Evolutionary conservation across 2,797 vertebrate genomes (phyloP), one percentile per base, ranked within the genome.

Genomic region (Sebastes ruberrimus): DNA sequence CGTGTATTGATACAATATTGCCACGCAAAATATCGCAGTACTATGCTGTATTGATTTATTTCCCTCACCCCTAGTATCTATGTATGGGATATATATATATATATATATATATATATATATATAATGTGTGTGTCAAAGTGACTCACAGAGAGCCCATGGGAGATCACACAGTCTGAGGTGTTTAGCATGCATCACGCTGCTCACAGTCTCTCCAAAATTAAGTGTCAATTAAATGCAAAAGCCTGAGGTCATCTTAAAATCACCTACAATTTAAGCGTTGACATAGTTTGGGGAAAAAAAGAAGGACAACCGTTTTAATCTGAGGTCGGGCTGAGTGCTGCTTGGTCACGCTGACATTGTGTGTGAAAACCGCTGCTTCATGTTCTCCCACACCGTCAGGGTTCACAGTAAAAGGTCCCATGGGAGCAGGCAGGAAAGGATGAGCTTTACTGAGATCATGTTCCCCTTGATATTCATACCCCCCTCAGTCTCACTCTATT

Each of bases 341-440:
- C 20, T 25, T 61, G 59, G 60, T 77, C 69, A 59, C 68, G 14
- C 23, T 84, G 74, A 73, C 59, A 76, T 62, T 74, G 62, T 74
- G 30, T 62, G 64, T 68, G 49, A 72, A 88, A 89, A 35, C 35
- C 68, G 67, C 83, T 72, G 74, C 61, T 57, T 89, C 80, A 72
- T 80, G 65, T 83, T 80, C 52, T 64, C 61, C 42, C 53, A 55
- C 78, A 75, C 42, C 82, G 79, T 83, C 52, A 78, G 53, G 14
- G n/a, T 30, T 78, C 67, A 13, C 38, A n/a, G 35, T 76, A 42
- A 71, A 71, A 81, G 61, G 74, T 76, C 73, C 73, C 75, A 28
- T 64, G 67, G 83, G 70, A 70, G 64, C 55, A 66, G 69, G 55
- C 71, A 81, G 70, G 32, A 75, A 52, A 53, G 52, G 60, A 67